Evolutionary conservation across 1,140 invertebrate species (phyloP), one percentile per base, ranked within the genome.

Genomic region (Calosoma granatense): DNA sequence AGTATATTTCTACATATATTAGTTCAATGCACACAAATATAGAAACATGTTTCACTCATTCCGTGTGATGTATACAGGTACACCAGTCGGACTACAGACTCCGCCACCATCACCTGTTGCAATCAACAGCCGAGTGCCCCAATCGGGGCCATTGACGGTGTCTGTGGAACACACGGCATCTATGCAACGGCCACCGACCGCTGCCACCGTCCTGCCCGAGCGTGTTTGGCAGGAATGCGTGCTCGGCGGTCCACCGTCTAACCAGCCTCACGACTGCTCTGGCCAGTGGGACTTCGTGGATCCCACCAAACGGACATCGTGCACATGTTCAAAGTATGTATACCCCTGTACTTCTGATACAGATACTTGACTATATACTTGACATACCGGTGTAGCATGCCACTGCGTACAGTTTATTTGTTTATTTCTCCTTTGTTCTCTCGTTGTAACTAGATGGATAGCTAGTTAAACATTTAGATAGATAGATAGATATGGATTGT

Each of bases 201-300:
- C 79, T 47, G 78, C 78, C 56, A 81, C 76, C 54, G 76, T 82
- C 60, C 72, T 90, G 64, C 80, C 86, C 15, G 87, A 90, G 70
- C 76, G 83, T 53, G 82, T 85, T 15, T 87, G 86, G 83, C 87
- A 90, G 67, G 87, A 91, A 68, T 83, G 81, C 64, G 70, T 83
- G 64, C 77, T 83, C 65, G 70, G 73, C 69, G 63, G 79, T 70
- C 64, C 66, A 63, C 47, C 74, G 63, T 59, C 67, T 60, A 67
- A n/a, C 60, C 56, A 36, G 55, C 59, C 26, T 15, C 41, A 67
- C 17, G 66, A 70, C 43, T 58, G 62, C 47, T 65, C 71, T 56
- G 83, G 81, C 23, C 82, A 84, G 9, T 94, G 91, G 85, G 90
- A 92, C 67, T 94, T 94, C 73, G 78, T 83, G 51, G 93, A 97